These are phyloP conservation scores for Sisor rabdophorus DNA, from an alignment of 2,113 vertebrate genomes.

Conservation along the genomic window DNA sequence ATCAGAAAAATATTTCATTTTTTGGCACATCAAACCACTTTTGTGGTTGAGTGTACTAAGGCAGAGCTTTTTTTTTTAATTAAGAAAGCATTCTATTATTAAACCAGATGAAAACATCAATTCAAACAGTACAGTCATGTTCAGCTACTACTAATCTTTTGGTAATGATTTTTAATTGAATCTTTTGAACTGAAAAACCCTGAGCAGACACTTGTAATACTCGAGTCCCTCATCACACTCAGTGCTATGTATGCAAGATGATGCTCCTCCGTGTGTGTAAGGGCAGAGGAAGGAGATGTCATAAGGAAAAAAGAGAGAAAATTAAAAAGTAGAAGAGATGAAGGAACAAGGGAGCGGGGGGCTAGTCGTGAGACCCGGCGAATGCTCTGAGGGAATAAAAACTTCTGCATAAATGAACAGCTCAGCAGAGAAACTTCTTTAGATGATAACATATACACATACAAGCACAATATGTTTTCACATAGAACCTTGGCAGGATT, in stretches of 20 bases:
- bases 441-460: slow-evolving; percentile 37
- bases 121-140: slow-evolving; percentile 77
- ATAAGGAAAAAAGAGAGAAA: slow-evolving; percentile 24
- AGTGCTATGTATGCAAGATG: slow-evolving; percentile 62
- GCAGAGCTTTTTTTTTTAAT: slow-evolving; percentile 75
- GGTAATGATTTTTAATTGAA: slow-evolving; percentile 87
- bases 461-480: slow-evolving; percentile 36
- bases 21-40: slow-evolving; percentile 79
- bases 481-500: slow-evolving; percentile 35
- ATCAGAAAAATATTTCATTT: slow-evolving; percentile 79
- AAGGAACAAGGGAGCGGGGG: slow-evolving; percentile 24
- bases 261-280: slow-evolving; percentile 53
- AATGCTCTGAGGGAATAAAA: slow-evolving; percentile 51
- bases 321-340: slow-evolving; percentile 28
- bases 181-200: slow-evolving; percentile 82
- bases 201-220: slow-evolving; percentile 74
- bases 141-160: slow-evolving; percentile 81
- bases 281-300: slow-evolving; percentile 36
- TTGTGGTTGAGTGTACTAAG: slow-evolving; percentile 71
- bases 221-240: slow-evolving; percentile 58
- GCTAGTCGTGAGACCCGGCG: slow-evolving; percentile 30
- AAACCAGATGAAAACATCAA: slow-evolving; percentile 80
- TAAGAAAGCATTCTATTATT: slow-evolving; percentile 82
- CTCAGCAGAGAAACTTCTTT: slow-evolving; percentile 58
- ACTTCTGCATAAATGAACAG: slow-evolving; percentile 59